These are phyloP conservation scores for Tragulus kanchil DNA, from an alignment of 2,113 vertebrate genomes.

Conservation along the genomic window DNA sequence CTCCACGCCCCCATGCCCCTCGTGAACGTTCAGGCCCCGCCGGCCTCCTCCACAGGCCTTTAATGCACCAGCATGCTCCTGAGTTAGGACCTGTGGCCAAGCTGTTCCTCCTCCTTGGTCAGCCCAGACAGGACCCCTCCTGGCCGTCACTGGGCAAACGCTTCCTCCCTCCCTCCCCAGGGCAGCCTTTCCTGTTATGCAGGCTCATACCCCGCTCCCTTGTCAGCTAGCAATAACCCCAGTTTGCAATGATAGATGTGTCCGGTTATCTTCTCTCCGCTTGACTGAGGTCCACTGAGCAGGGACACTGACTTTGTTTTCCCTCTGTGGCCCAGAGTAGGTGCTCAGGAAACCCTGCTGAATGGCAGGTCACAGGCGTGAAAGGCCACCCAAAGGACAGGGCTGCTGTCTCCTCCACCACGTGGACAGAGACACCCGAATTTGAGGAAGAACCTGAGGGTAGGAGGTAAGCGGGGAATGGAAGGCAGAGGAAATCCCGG, in stretches of 20 bases:
- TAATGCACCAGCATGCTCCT: no score
- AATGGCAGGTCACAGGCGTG: neutral
- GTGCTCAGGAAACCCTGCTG: neutral
- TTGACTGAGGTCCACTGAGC: neutral
- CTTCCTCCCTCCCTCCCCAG: neutral
- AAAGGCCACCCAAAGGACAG: neutral
- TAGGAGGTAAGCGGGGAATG: neutral
- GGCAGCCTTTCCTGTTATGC: neutral
- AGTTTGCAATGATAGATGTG: neutral
- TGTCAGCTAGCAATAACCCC: neutral
- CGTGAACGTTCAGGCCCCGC: neutral
- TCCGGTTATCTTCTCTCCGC: slow-evolving; percentile 9
- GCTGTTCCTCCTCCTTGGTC: neutral
- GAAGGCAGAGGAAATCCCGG: neutral
- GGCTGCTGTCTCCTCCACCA: neutral
- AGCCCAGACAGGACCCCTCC: neutral
- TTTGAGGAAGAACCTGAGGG: neutral
- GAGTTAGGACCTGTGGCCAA: neutral
- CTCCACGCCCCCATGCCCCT: neutral
- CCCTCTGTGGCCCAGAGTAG: neutral
- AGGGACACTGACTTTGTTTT: neutral
- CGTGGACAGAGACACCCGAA: neutral
- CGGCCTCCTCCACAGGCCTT: neutral
- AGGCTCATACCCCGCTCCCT: neutral
- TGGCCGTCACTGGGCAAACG: neutral